Evolutionary conservation across 2,113 vertebrate species (phyloP).

Genomic region (Abramis brama): DNA sequence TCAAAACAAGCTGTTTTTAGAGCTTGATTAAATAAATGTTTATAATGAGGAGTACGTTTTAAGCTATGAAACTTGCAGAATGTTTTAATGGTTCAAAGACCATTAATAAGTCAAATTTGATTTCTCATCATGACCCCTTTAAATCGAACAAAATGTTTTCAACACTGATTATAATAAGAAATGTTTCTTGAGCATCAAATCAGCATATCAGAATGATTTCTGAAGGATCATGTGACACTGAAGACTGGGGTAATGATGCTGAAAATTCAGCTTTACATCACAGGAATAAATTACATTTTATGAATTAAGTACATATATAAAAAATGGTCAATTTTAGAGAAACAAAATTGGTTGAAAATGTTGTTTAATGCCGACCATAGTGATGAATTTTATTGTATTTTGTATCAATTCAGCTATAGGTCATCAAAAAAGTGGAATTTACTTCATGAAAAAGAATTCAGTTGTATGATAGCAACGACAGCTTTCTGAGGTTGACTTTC

Average conservation of each 20-base stretch:
- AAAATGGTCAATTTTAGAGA: no score
- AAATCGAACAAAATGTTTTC: background rate
- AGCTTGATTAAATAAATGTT: no score
- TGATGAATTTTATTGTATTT: background rate
- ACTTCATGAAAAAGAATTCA: slow-evolving; percentile 1
- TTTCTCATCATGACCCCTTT: no score
- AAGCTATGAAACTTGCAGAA: no score
- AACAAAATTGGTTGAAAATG: background rate
- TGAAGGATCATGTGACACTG: no score
- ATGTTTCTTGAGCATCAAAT: background rate
- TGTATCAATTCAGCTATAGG: background rate
- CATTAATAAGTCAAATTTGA: no score
- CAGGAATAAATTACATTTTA: background rate
- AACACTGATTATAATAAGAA: background rate
- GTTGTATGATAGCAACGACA: background rate
- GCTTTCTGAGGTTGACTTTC: background rate
- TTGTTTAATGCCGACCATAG: background rate
- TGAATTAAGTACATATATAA: no score
- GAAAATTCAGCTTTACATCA: background rate
- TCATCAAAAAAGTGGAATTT: background rate
- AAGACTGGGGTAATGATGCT: background rate
- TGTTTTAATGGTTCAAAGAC: no score
- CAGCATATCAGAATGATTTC: no score
- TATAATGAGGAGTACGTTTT: no score
- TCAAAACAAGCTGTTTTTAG: no score